Percentiles rank a stretch among this genome's conserved stretches.
phyloP scores from a whole-genome alignment of 2,888 invertebrate species.

The Drosophila colorata region DNA sequence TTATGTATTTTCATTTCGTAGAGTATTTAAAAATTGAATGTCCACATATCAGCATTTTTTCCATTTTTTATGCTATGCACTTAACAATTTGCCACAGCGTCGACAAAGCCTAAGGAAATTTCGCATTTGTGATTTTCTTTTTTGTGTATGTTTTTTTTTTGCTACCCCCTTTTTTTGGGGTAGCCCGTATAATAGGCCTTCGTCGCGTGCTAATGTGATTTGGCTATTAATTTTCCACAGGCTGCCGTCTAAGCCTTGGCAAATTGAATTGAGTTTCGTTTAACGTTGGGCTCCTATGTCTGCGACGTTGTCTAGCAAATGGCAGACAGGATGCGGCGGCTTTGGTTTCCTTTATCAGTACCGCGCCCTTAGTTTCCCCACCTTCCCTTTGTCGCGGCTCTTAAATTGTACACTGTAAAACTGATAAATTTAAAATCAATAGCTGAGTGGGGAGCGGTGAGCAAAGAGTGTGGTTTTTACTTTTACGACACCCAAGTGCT shows the following conservation, averaged over 20 bases:
- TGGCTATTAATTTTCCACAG: slow-evolving; percentile 64
- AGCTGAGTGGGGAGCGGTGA: slow-evolving; percentile 16
- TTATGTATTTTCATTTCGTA: not conserved
- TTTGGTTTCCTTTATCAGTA: slow-evolving; percentile 39
- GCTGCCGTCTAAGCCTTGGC: slow-evolving; percentile 51
- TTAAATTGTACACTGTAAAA: slow-evolving; percentile 43
- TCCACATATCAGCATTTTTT: not conserved
- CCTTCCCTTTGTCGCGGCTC: slow-evolving; percentile 23
- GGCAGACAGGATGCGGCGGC: slow-evolving; percentile 43
- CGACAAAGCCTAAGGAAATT: slow-evolving; percentile 47
- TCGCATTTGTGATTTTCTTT: slow-evolving; percentile 52
- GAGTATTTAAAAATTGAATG: not conserved
- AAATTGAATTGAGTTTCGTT: slow-evolving; percentile 66
- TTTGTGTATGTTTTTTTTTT: slow-evolving; percentile 19
- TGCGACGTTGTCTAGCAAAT: slow-evolving; percentile 26
- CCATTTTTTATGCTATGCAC: slow-evolving; percentile 48
- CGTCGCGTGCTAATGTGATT: slow-evolving; percentile 64
- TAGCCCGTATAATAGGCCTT: slow-evolving; percentile 50
- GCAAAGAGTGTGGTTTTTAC: slow-evolving; percentile 15
- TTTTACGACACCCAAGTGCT: slow-evolving; percentile 41
- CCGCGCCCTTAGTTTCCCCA: not conserved
- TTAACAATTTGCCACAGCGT: slow-evolving; percentile 63
- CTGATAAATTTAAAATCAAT: slow-evolving; percentile 65
- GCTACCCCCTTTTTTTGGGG: slow-evolving; percentile 41
- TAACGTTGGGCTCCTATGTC: slow-evolving; percentile 21